Conservation (phyloP, 2,888 invertebrate species). For the Troides helena region DNA sequence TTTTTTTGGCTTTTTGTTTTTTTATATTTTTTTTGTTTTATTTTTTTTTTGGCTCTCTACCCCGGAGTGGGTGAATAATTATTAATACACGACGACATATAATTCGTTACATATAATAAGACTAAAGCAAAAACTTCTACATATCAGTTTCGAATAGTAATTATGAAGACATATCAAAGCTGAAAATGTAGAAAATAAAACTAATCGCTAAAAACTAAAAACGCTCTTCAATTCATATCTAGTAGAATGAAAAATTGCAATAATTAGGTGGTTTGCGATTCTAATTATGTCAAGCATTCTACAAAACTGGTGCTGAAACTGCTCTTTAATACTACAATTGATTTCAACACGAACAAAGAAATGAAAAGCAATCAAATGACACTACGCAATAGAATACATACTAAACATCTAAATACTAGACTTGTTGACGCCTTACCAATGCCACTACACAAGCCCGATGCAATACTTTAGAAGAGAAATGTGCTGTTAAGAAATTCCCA, state of each 20-base stretch:
- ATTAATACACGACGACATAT: constrained; percentile 69
- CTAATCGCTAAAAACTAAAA: constrained; percentile 36
- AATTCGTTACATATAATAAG: constrained; percentile 51
- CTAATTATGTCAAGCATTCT: constrained; percentile 19
- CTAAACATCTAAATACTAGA: constrained; percentile 47
- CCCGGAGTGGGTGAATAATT: constrained; percentile 67
- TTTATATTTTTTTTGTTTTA: constrained; percentile 46
- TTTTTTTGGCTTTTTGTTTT: constrained; percentile 39
- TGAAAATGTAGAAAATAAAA: constrained; percentile 58
- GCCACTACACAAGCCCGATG: constrained; percentile 40
- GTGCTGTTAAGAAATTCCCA: constrained; percentile 30
- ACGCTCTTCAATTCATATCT: constrained; percentile 39
- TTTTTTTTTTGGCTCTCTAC: constrained; percentile 56
- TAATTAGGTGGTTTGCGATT: constrained; percentile 13
- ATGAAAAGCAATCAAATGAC: constrained; percentile 34
- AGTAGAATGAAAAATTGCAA: constrained; percentile 3
- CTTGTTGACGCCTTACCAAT: constrained; percentile 44
- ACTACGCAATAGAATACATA: constrained; percentile 36
- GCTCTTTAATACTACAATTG: constrained; percentile 17
- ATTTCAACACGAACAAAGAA: constrained; percentile 29
- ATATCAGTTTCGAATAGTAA: constrained; percentile 51
- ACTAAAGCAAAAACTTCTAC: constrained; percentile 52
- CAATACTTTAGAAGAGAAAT: constrained; percentile 33
- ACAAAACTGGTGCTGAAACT: constrained; percentile 14
- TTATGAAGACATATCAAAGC: constrained; percentile 47